phyloP scores from a whole-genome alignment of 2,113 vertebrate genomes.

The Phoxinus phoxinus region DNA sequence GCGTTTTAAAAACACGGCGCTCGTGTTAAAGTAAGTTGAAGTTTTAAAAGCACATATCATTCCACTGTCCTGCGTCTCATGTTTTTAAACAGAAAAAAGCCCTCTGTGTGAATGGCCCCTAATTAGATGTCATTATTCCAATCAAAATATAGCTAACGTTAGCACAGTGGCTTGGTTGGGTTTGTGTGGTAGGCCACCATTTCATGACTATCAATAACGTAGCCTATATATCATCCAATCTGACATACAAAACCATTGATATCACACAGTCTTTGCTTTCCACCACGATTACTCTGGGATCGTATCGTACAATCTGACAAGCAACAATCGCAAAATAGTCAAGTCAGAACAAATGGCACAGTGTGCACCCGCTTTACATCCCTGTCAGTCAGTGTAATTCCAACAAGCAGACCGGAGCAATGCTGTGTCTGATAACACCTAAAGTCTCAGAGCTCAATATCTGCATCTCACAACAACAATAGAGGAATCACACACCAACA shows the following conservation, averaged over 20 bases:
- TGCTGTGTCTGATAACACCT: constrained; percentile 44
- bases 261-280: neutral
- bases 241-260: neutral
- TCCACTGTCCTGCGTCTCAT: neutral
- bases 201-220: neutral
- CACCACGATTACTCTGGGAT: neutral
- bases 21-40: too few species aligned
- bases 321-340: constrained; percentile 1
- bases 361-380: neutral
- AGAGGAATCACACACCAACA: constrained; percentile 18
- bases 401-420: constrained; percentile 14
- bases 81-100: neutral
- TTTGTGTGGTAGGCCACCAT: neutral
- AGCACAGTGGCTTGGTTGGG: neutral
- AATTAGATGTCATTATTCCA: neutral
- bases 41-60: neutral
- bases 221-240: neutral
- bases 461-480: constrained; percentile 8
- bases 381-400: neutral
- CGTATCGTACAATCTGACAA: neutral
- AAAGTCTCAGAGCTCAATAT: constrained; percentile 1
- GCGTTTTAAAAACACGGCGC: too few species aligned
- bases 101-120: neutral
- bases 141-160: neutral
- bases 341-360: neutral